Evolutionary conservation across 2,888 invertebrate genomes (phyloP), one percentile per base, ranked within the genome.

Genomic region (Silvanus unidentatus): DNA sequence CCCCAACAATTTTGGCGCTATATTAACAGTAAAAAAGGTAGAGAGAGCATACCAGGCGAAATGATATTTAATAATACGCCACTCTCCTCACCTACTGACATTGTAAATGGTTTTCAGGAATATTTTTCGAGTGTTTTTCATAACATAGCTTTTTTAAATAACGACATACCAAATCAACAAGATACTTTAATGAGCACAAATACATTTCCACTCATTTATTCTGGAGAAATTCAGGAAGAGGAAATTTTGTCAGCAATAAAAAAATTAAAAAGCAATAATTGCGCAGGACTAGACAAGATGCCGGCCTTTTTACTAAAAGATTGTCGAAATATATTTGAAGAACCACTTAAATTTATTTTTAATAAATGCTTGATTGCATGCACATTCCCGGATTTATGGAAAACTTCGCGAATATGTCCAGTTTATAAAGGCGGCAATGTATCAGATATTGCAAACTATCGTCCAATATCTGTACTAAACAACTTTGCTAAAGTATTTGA

Each of bases 401-500:
- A 32, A 32, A 3, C 5, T 9, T 32, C 32, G 13, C 3, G 32
- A n/a, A 32, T 32, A 4, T 9, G 32, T 12, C 32, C 32, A 3
- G 32, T 32, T n/a, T 9, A 3, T 32, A 32, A 32, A 32, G 13
- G 13, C 8, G 32, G 10, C 3, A 32, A 9, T 32, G 13, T n/a
- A 32, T 12, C n/a, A 4, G 32, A 32, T 12, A 32, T 32, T 8
- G n/a, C 11, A 4, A 32, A 32, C 10, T 32, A 32, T 32, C 3
- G 32, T 5, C 32, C 32, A 5, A 9, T 32, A 5, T n/a, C 32
- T 5, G n/a, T 32, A 32, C 32, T 32, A 4, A 8, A n/a, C 10
- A 32, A 32, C n/a, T 32, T 32, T 9, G n/a, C 32, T 32, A 32
- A 32, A 32, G 10, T 32, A 12, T 32, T 32, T 32, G 32, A 32